A percentile compares a stretch with the other conserved stretches of the same genome.
Conservation (phyloP, 2,113 vertebrate species). For the Oreochromis niloticus region DNA sequence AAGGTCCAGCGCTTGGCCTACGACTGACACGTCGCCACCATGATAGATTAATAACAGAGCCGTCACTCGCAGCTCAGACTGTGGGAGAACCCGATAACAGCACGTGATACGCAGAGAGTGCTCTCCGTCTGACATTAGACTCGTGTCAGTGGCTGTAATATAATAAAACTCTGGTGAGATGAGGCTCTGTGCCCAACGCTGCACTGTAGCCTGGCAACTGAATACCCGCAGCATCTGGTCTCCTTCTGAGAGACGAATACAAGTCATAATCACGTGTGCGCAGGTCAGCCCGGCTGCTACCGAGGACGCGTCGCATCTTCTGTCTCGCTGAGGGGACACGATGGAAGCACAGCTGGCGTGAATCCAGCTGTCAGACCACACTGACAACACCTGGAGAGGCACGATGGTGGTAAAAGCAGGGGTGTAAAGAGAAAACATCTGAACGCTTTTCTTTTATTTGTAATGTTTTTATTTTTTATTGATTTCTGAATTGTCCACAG, state of each 20-base stretch:
- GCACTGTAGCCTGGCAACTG: conserved; percentile 64
- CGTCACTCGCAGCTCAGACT: neutral
- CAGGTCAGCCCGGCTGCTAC: neutral
- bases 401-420: neutral
- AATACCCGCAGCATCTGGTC: conserved; percentile 65
- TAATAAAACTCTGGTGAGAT: conserved; percentile 51
- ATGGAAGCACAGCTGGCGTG: neutral
- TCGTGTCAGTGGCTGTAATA: conserved; percentile 26
- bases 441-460: neutral
- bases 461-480: neutral
- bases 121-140: conserved; percentile 11
- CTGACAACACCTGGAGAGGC: neutral
- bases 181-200: conserved; percentile 15
- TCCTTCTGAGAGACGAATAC: conserved; percentile 49
- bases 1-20: conserved; percentile 8
- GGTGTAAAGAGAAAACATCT: neutral
- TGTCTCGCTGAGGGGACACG: neutral
- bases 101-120: neutral
- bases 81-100: conserved; percentile 18
- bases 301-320: neutral
- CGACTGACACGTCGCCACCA: conserved; percentile 8
- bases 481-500: neutral
- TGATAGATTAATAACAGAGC: conserved; percentile 15
- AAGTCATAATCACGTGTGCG: conserved; percentile 49
- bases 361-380: neutral